These are phyloP conservation scores for Ianthella basta DNA, from an alignment of 37 sponge, comb jelly and placozoan species.

Conservation along the genomic window DNA sequence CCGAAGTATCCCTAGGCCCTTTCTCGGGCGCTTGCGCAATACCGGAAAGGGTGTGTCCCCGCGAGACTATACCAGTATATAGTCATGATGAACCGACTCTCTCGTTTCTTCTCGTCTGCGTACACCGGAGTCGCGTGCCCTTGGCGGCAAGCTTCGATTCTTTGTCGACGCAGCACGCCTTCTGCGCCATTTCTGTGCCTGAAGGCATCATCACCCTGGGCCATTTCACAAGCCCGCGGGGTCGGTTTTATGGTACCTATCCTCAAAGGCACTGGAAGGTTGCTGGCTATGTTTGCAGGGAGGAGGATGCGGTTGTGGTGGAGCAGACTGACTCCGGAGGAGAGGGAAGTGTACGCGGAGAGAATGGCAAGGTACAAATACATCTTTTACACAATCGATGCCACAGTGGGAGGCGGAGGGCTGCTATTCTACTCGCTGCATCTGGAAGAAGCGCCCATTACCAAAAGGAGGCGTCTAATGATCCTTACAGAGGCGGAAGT, in stretches of 20 bases:
- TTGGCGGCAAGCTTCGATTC: no score
- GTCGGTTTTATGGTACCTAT: constrained; percentile 20
- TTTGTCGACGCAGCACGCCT: no score
- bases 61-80: no score
- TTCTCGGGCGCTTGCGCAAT: no score
- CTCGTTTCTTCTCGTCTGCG: no score
- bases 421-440: constrained; percentile 41
- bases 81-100: no score
- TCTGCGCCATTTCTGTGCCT: no score
- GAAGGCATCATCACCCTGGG: no score
- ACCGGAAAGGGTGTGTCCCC: no score
- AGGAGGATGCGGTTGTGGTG: constrained; percentile 38
- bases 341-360: constrained; percentile 8
- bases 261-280: constrained; percentile 3
- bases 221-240: not conserved
- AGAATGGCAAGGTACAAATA: not conserved
- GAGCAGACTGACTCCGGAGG: constrained; percentile 40
- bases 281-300: constrained; percentile 36
- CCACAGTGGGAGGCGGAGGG: not conserved
- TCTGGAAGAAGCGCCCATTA: constrained; percentile 61
- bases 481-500: constrained; percentile 44
- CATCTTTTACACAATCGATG: constrained; percentile 31
- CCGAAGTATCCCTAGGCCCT: no score
- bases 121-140: no score
- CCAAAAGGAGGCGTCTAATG: constrained; percentile 51